Evolutionary conservation across 1,140 invertebrate genomes (phyloP).

Genomic region (Saccostrea echinata): DNA sequence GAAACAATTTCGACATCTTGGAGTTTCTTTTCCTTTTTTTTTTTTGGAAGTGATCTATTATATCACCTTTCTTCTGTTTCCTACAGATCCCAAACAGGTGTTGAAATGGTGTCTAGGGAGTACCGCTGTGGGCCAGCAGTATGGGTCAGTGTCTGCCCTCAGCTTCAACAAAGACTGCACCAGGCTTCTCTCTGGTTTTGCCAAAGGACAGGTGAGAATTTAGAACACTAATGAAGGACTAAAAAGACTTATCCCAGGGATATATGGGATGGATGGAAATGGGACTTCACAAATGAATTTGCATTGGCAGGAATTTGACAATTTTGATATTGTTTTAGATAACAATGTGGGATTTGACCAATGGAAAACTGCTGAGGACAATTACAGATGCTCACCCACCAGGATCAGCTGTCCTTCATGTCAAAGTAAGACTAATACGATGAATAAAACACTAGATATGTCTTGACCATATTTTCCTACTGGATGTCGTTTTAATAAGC

Average conservation of each 20-base stretch:
- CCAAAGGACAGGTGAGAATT: slow-evolving; percentile 87
- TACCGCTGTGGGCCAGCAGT: slow-evolving; percentile 83
- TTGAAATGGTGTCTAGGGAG: slow-evolving; percentile 89
- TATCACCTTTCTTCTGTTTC: neutral
- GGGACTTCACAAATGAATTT: too few relatives aligned
- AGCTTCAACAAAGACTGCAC: slow-evolving; percentile 93
- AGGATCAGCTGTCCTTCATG: slow-evolving; percentile 91
- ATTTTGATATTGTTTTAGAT: slow-evolving; percentile 71
- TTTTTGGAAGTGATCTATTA: neutral
- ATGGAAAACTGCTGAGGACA: slow-evolving; percentile 86
- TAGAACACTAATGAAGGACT: neutral
- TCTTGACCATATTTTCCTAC: too few relatives aligned
- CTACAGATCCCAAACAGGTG: slow-evolving; percentile 79
- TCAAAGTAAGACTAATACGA: slow-evolving; percentile 83
- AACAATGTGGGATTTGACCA: slow-evolving; percentile 82
- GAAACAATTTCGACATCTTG: too few relatives aligned
- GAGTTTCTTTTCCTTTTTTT: neutral
- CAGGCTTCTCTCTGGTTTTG: slow-evolving; percentile 91
- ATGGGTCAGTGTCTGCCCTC: slow-evolving; percentile 88
- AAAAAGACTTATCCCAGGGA: too few relatives aligned
- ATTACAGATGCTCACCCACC: slow-evolving; percentile 92
- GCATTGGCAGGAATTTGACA: too few relatives aligned
- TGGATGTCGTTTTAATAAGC: neutral
- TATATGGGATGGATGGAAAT: too few relatives aligned
- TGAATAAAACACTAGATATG: neutral